These are phyloP conservation scores for Meganola albula DNA, from an alignment of 2,888 invertebrate genomes.

Conservation along the genomic window DNA sequence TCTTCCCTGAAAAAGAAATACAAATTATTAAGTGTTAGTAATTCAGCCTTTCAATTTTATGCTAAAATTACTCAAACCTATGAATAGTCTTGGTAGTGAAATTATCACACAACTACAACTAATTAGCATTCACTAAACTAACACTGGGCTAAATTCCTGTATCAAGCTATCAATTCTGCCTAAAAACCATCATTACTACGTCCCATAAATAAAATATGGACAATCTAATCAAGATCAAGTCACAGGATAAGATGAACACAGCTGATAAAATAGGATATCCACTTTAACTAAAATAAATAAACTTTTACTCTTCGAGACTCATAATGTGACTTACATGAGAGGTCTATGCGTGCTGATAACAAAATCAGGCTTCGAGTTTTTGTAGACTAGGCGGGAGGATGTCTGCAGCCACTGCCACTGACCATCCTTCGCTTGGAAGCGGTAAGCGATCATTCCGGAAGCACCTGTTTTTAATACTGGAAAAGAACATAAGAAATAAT, in stretches of 20 bases:
- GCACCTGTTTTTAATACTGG: slow-evolving; percentile 99
- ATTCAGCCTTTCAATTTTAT: neutral
- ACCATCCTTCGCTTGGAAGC: slow-evolving; percentile 95
- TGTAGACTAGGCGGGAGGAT: slow-evolving; percentile 95
- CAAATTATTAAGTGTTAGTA: neutral
- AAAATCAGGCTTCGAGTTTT: slow-evolving; percentile 99
- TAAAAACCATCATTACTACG: too few relatives aligned
- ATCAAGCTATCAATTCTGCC: too few relatives aligned
- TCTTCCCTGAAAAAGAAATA: slow-evolving; percentile 88
- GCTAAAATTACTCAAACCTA: neutral
- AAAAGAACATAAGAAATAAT: slow-evolving; percentile 36
- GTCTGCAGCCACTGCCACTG: slow-evolving; percentile 99
- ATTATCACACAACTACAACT: too few relatives aligned
- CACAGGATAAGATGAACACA: too few relatives aligned
- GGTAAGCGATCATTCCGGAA: slow-evolving; percentile 99
- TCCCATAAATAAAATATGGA: too few relatives aligned
- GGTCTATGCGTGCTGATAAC: slow-evolving; percentile 99
- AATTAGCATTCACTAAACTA: too few relatives aligned
- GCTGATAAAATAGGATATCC: too few relatives aligned
- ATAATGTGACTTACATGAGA: slow-evolving; percentile 95
- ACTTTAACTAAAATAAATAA: too few relatives aligned
- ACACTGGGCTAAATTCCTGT: too few relatives aligned
- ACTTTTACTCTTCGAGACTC: too few relatives aligned
- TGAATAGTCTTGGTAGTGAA: neutral
- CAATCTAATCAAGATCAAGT: too few relatives aligned